Evolutionary conservation across 92 coral and sea anemone genomes (phyloP).

Genomic region (Isaurus tuberculatus): DNA sequence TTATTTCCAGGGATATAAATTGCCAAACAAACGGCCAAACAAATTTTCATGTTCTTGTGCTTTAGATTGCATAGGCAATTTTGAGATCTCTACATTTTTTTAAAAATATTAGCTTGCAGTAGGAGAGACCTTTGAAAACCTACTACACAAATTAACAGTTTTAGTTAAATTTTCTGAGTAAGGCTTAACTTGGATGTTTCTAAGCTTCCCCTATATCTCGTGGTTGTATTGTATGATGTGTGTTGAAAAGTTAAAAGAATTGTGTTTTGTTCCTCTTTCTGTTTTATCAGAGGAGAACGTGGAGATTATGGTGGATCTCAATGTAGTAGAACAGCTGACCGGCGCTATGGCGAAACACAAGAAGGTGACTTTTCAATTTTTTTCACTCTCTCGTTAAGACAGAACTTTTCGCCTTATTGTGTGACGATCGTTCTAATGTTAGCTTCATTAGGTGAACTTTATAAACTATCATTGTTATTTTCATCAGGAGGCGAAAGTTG

Average conservation of each 20-base stretch:
- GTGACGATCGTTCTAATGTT: background rate
- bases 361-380: constrained; percentile 60
- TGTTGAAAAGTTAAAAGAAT: background rate
- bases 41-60: no score
- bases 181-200: no score
- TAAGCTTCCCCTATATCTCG: background rate
- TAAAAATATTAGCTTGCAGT: no score
- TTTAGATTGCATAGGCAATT: no score
- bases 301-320: constrained; percentile 88
- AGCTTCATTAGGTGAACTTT: background rate
- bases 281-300: constrained; percentile 79
- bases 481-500: constrained; percentile 86
- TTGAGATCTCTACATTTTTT: no score
- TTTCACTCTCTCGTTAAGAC: background rate
- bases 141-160: no score
- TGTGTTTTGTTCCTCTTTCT: background rate
- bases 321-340: constrained; percentile 76
- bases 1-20: no score
- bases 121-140: no score
- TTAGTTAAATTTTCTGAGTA: no score
- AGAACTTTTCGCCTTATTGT: background rate
- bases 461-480: background rate
- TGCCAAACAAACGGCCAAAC: no score
- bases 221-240: background rate
- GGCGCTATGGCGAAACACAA: constrained; percentile 84